Evolutionary conservation across 1,140 invertebrate species (phyloP).

Genomic region (Choristoneura fumiferana): DNA sequence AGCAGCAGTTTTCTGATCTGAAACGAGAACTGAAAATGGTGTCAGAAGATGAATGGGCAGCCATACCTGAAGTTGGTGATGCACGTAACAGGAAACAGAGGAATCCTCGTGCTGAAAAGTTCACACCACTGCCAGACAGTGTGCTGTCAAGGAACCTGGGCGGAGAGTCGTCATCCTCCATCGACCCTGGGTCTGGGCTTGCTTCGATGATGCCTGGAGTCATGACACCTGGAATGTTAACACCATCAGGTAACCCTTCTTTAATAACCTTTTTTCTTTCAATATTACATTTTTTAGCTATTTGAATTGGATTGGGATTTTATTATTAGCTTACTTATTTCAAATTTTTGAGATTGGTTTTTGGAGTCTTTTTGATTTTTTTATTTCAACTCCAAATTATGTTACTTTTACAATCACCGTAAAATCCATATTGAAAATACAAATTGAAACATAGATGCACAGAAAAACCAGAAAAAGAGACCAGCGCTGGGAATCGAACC

Average conservation of each 20-base stretch:
- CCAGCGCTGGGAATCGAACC: too few relatives aligned
- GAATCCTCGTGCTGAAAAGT: constrained; percentile 96
- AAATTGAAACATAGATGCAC: too few relatives aligned
- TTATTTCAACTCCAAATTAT: too few relatives aligned
- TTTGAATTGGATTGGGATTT: too few relatives aligned
- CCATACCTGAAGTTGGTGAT: constrained; percentile 99
- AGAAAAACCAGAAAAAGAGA: too few relatives aligned
- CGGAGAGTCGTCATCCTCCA: constrained; percentile 87
- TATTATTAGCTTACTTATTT: too few relatives aligned
- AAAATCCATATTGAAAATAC: too few relatives aligned
- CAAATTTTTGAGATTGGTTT: too few relatives aligned
- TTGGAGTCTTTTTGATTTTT: too few relatives aligned
- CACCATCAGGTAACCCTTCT: constrained; percentile 77
- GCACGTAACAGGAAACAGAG: constrained; percentile 98
- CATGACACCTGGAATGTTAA: constrained; percentile 87
- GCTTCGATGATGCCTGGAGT: constrained; percentile 91
- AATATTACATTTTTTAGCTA: too few relatives aligned
- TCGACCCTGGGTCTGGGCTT: constrained; percentile 92
- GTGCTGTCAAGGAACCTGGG: constrained; percentile 94
- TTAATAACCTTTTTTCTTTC: too few relatives aligned
- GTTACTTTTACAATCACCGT: too few relatives aligned
- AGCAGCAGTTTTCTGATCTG: constrained; percentile 99
- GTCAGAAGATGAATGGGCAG: constrained; percentile 96
- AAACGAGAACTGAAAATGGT: constrained; percentile 94
- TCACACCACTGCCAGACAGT: constrained; percentile 98